Base-by-base conservation (phyloP, 1,140 invertebrate species). In the Cydia pomonella region DNA sequence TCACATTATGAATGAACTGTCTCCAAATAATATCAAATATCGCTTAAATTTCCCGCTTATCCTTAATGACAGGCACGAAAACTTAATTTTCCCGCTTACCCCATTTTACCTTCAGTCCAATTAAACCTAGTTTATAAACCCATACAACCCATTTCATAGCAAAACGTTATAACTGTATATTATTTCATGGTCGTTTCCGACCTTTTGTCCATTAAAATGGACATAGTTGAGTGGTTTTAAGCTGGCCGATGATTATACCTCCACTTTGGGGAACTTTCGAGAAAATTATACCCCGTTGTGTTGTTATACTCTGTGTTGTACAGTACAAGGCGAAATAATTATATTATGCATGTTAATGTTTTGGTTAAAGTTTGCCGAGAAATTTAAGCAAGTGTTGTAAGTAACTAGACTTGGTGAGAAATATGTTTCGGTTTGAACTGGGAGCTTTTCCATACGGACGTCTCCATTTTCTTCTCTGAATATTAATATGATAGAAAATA, bases 211-310 rank as follows among this genome's bases (percentile, higher is more conserved):
- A 9, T 59, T 59, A 12, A 12, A 53, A 53, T 18, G 53, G 18
- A 59, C 53, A 59, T 64, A 64, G 63, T 64, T 29, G 27, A 64
- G 63, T 33, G 63, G 63, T 64, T 64, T 59, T 64, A 64, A 64
- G 27, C 63, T 64, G 63, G 10, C 63, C 63, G 27, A 33, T 33
- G 27, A 64, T 64, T 64, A 29, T 64, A 33, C 25, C 27, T 23
- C 63, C 23, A 64, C 25, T 64, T 64, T 21, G 25, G 50, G 50
- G 63, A 64, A 64, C 12, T 64, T 64, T n/a, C 63, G 53, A 59
- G 53, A 64, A 64, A 64, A 64, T 64, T 64, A 64, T 33, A 64
- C 63, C 63, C 63, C 16, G 63, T 64, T n/a, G 63, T 64, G 63
- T 13, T 63, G 62, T 64, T 64, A 21, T 59, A 23, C 53, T 53